A percentile compares a stretch with the other conserved stretches of the same genome.
These are phyloP conservation scores for Acleris cristana DNA, from an alignment of 2,888 invertebrate species.

Conservation along the genomic window DNA sequence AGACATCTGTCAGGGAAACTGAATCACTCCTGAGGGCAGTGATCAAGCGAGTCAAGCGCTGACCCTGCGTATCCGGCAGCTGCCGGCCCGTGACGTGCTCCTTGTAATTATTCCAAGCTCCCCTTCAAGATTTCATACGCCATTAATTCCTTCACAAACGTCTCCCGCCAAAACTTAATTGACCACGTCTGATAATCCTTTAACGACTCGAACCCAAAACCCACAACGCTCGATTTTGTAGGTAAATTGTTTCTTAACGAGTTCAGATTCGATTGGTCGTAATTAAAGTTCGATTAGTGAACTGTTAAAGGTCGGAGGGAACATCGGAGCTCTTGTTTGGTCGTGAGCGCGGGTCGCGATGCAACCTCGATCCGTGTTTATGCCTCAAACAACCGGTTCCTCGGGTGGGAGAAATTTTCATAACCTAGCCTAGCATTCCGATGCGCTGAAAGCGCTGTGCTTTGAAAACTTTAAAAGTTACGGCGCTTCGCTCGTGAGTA, in stretches of 20 bases:
- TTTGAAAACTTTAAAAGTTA: slow-evolving; percentile 2
- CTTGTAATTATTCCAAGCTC: slow-evolving; percentile 59
- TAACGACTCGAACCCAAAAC: slow-evolving; percentile 31
- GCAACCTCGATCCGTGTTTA: slow-evolving; percentile 43
- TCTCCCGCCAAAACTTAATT: slow-evolving; percentile 32
- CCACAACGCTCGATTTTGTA: slow-evolving; percentile 36
- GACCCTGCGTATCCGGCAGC: slow-evolving; percentile 81
- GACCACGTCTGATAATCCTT: slow-evolving; percentile 34
- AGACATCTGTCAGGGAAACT: slow-evolving; percentile 80
- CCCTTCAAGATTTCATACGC: slow-evolving; percentile 41
- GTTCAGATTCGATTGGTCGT: slow-evolving; percentile 40
- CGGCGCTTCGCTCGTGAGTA: not conserved
- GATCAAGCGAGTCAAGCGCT: slow-evolving; percentile 76
- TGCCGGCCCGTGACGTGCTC: slow-evolving; percentile 67
- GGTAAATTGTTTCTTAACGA: slow-evolving; percentile 40
- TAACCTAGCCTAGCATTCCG: slow-evolving; percentile 39
- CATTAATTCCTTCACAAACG: slow-evolving; percentile 39
- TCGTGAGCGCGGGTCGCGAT: slow-evolving; percentile 39
- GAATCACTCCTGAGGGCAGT: slow-evolving; percentile 78
- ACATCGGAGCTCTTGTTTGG: slow-evolving; percentile 29
- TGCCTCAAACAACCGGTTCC: slow-evolving; percentile 43
- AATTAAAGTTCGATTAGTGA: slow-evolving; percentile 51
- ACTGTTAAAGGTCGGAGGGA: slow-evolving; percentile 42
- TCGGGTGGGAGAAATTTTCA: slow-evolving; percentile 44
- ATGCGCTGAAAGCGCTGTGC: slow-evolving; percentile 26